These are phyloP conservation scores for Heterotilapia buettikoferi DNA, from an alignment of 2,113 vertebrate species.

Conservation along the genomic window DNA sequence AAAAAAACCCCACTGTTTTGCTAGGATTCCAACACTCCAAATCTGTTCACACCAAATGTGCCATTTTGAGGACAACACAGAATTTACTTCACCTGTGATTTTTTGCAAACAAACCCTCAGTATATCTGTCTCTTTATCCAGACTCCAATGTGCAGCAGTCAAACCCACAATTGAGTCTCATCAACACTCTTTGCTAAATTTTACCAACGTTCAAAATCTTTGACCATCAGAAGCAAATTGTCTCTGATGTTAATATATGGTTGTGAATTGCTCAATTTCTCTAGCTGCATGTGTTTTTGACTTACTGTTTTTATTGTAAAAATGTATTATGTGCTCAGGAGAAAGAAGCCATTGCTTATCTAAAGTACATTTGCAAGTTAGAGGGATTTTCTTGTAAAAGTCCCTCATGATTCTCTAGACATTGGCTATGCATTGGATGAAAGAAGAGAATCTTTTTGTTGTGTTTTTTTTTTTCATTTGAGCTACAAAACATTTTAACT, in stretches of 20 bases:
- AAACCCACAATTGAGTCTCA: background rate
- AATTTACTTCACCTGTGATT: background rate
- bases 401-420: background rate
- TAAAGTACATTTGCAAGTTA: background rate
- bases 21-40: background rate
- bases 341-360: background rate
- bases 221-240: background rate
- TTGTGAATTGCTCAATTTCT: fast-evolving
- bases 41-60: background rate
- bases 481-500: background rate
- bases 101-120: background rate
- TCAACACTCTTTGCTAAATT: background rate
- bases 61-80: fast-evolving
- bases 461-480: background rate
- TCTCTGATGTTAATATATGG: background rate
- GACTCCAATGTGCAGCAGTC: background rate
- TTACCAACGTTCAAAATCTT: background rate
- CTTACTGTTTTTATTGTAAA: background rate
- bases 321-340: background rate
- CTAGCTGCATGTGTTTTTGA: background rate
- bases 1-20: background rate
- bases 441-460: background rate
- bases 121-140: background rate
- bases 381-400: background rate
- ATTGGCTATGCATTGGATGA: background rate